Percentiles rank a stretch among this genome's conserved stretches.
Evolutionary conservation across 2,797 vertebrate species (phyloP).

Genomic region (Menidia menidia): DNA sequence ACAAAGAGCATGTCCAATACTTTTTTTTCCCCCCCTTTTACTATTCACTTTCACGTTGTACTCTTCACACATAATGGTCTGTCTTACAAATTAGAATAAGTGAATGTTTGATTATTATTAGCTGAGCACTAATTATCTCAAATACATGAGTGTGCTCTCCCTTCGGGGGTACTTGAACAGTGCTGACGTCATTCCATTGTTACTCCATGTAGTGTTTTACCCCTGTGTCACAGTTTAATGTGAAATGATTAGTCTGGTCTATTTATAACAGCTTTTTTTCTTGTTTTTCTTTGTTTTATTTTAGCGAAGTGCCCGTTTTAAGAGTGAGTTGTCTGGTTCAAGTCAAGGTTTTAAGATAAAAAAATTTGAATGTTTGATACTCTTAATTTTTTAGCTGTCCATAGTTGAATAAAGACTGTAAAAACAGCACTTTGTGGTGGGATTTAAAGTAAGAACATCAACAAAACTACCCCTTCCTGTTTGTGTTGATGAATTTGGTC

Average conservation of each 20-base stretch:
- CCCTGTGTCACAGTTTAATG: background rate
- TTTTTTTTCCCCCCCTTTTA: conserved; percentile 1
- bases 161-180: background rate
- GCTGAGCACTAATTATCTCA: conserved; percentile 3
- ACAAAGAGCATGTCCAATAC: conserved; percentile 24
- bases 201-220: background rate
- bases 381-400: background rate
- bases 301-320: background rate
- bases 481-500: too few relatives aligned
- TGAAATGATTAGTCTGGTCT: background rate
- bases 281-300: background rate
- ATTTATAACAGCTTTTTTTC: background rate
- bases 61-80: background rate
- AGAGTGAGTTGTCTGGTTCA: background rate
- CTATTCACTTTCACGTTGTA: conserved; percentile 19
- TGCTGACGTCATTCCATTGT: conserved; percentile 7
- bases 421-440: too few relatives aligned
- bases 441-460: too few relatives aligned
- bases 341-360: background rate
- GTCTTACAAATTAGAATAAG: conserved; percentile 20
- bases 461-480: too few relatives aligned
- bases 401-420: background rate
- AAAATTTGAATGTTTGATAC: background rate
- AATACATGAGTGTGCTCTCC: background rate
- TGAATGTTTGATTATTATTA: conserved; percentile 11